These are phyloP conservation scores for Tiliacea citrago DNA, from an alignment of 2,888 invertebrate genomes.

Conservation along the genomic window DNA sequence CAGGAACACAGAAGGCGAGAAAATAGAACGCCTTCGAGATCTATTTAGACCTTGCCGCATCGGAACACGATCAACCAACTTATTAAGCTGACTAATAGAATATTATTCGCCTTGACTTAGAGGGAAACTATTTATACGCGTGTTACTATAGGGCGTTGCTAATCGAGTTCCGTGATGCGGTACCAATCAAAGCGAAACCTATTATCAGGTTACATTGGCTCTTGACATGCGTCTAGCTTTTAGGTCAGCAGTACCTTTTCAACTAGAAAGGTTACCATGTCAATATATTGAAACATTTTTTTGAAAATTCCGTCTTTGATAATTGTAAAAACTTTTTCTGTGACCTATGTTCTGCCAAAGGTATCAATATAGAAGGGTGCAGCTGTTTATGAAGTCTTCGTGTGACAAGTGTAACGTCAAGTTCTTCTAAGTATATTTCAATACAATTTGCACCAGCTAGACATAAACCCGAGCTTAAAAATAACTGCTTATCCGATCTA, in stretches of 20 bases:
- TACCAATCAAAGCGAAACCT: slow-evolving; percentile 38
- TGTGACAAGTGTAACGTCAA: not conserved
- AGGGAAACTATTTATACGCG: slow-evolving; percentile 23
- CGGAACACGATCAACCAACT: slow-evolving; percentile 37
- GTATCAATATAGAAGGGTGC: not conserved
- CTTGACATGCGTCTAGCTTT: not conserved
- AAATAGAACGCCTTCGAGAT: not conserved
- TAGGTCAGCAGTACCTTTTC: slow-evolving; percentile 8
- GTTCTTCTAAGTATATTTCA: slow-evolving; percentile 11
- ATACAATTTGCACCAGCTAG: not conserved
- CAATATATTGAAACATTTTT: not conserved
- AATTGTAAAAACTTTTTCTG: not conserved
- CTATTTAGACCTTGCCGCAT: slow-evolving; percentile 17
- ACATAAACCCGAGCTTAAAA: slow-evolving; percentile 7
- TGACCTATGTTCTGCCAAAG: not conserved
- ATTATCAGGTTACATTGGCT: slow-evolving; percentile 21
- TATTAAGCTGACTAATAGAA: slow-evolving; percentile 52
- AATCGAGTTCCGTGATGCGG: slow-evolving; percentile 34
- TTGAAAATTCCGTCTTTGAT: not conserved
- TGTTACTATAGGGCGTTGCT: slow-evolving; percentile 27
- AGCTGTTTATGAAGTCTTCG: not conserved
- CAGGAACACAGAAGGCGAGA: slow-evolving; percentile 1
- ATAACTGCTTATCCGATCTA: slow-evolving; percentile 4
- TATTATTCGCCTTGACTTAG: slow-evolving; percentile 43
- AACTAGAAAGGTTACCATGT: slow-evolving; percentile 16